Evolutionary conservation across 2,888 invertebrate species (phyloP), one percentile per base, ranked within the genome.

Genomic region (Nemapogon koenigi): DNA sequence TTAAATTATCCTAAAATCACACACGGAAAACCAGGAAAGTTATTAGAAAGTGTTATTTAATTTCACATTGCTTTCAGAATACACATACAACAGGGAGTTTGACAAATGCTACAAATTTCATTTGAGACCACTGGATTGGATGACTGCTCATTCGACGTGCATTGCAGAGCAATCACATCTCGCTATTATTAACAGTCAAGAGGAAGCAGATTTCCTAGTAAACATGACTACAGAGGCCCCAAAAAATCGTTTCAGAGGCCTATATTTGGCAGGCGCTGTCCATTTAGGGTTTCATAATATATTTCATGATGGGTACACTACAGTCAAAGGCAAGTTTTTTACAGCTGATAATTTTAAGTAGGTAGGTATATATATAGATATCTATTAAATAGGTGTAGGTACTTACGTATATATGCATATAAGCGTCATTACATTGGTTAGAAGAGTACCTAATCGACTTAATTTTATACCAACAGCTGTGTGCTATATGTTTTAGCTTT

Each of bases 91-190:
- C 30, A 48, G 49, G 4, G 40, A 39, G 1, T 36, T 52, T 2
- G 59, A 58, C 2, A 57, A 53, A 44, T 73, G 69, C 46, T 71
- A 70, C 50, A 71, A 70, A 42, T 60, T 70, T 40, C 70, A 72
- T 40, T 40, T 57, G 16, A 49, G 45, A 1, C 65, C 69, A 0
- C 48, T 46, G 42, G 65, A 51, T 35, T 75, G 73, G 72, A 51
- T 50, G 0, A 63, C 67, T 1, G 72, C 72, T 0, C 54, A 55
- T 19, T 48, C 50, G 1, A 46, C 52, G 2, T 75, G 73, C 43
- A 49, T 48, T 16, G 53, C 56, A 1, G 72, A 72, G 39, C 57
- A 59, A 36, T 64, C 65, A 0, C 59, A 65, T 41, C 44, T 71
- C 11, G 63, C 66, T 4, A 49, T 70, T 8, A 55, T 67, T 22